These are phyloP conservation scores for Ctenosaura bakeri DNA, from an alignment of 2,797 vertebrate species.

Conservation along the genomic window DNA sequence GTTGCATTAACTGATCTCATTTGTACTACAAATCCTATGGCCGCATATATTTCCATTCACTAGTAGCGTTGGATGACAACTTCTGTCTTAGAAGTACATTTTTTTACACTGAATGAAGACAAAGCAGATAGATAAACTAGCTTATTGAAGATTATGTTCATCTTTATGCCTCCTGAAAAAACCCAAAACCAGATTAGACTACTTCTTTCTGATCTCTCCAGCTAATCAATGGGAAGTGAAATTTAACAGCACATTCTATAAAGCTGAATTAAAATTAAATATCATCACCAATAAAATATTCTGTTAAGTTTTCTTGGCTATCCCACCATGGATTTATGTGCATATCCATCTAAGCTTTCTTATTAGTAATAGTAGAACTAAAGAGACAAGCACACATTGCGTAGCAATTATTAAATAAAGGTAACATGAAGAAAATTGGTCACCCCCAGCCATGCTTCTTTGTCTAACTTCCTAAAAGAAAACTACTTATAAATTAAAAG, in stretches of 20 bases:
- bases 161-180: neutral
- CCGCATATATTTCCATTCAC: constrained; percentile 31
- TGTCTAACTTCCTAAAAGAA: constrained; percentile 1
- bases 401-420: constrained; percentile 17
- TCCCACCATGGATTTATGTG: constrained; percentile 44
- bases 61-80: constrained; percentile 7
- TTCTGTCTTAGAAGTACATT: constrained; percentile 2
- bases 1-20: constrained; percentile 31
- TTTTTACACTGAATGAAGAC: constrained; percentile 2
- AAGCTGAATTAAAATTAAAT: constrained; percentile 56
- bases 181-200: neutral
- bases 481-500: constrained; percentile 7
- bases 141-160: constrained; percentile 40
- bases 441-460: neutral
- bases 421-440: constrained; percentile 28
- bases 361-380: neutral
- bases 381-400: neutral
- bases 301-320: constrained; percentile 48
- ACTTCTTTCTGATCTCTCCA: neutral
- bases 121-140: constrained; percentile 27
- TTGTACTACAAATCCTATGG: constrained; percentile 43
- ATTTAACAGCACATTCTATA: constrained; percentile 38
- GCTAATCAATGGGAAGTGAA: constrained; percentile 57
- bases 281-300: constrained; percentile 50
- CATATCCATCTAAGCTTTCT: neutral